These are phyloP conservation scores for Anolis carolinensis DNA, from an alignment of 2,113 vertebrate genomes.

Conservation along the genomic window DNA sequence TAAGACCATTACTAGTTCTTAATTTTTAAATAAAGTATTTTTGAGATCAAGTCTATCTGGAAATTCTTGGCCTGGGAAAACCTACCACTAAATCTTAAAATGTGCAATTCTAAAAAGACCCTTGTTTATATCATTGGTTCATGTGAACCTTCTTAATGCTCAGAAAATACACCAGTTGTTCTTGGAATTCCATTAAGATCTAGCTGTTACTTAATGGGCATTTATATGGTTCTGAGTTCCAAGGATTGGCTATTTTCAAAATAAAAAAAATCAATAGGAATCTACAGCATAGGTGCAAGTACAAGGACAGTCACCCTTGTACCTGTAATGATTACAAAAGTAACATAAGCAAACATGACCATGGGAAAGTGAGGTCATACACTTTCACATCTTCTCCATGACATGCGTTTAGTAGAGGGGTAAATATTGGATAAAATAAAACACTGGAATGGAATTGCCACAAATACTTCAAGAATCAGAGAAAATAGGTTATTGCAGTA, in stretches of 20 bases:
- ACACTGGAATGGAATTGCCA: conserved; percentile 17
- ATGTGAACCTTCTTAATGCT: background rate
- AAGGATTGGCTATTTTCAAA: conserved; percentile 11
- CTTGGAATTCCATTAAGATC: background rate
- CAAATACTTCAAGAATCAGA: background rate
- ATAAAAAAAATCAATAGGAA: background rate
- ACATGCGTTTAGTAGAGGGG: background rate
- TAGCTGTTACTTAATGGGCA: background rate
- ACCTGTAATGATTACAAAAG: background rate
- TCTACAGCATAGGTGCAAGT: background rate
- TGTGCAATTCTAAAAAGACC: background rate
- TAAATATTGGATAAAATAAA: conserved; percentile 36
- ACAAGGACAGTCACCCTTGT: conserved; percentile 29
- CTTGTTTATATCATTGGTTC: background rate
- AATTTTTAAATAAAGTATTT: conserved; percentile 1
- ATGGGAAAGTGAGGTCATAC: conserved; percentile 32
- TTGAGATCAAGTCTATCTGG: background rate
- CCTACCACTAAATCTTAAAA: background rate
- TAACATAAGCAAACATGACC: conserved; percentile 32
- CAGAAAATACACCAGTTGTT: background rate
- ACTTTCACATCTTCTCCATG: conserved; percentile 34
- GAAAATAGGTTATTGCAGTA: background rate
- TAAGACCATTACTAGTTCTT: background rate
- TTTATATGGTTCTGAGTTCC: background rate
- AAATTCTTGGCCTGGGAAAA: background rate